Percentiles rank a stretch among this genome's conserved stretches.
These are phyloP conservation scores for Yponomeuta malinellus DNA, from an alignment of 2,888 invertebrate species.

Conservation along the genomic window DNA sequence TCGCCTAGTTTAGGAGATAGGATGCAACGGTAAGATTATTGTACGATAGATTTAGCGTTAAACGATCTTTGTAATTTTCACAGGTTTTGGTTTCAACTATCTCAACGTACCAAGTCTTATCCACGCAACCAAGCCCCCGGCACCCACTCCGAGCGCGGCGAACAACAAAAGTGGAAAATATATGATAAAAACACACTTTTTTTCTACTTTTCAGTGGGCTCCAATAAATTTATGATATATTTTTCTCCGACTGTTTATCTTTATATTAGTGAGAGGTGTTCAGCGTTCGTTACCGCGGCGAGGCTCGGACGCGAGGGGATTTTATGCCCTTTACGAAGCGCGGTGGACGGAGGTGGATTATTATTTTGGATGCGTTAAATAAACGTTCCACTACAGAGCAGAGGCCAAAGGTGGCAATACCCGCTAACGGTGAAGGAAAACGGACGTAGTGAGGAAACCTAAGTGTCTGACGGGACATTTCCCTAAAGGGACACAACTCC, in stretches of 20 bases:
- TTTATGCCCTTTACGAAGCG: constrained; percentile 24
- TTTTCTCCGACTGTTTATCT: constrained; percentile 58
- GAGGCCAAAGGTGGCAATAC: too few species aligned
- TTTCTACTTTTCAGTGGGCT: constrained; percentile 53
- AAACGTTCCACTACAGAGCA: background rate
- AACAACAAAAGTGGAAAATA: constrained; percentile 59
- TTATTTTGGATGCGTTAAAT: constrained; percentile 11
- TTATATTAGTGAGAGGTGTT: constrained; percentile 21
- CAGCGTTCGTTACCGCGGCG: constrained; percentile 2
- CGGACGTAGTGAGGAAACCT: too few species aligned
- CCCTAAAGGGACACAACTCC: too few species aligned
- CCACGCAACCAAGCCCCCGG: constrained; percentile 28
- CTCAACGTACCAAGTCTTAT: constrained; percentile 23
- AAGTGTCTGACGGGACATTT: too few species aligned
- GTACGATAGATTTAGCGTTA: too few species aligned
- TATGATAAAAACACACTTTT: constrained; percentile 58
- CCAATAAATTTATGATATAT: constrained; percentile 60
- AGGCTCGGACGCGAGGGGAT: constrained; percentile 17
- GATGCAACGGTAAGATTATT: too few species aligned
- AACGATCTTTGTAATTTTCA: too few species aligned
- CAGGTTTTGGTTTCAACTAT: too few species aligned
- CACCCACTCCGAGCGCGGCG: constrained; percentile 29
- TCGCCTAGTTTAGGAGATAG: too few species aligned
- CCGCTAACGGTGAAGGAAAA: too few species aligned
- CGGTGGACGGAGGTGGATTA: background rate